phyloP scores from a whole-genome alignment of 2,888 invertebrate genomes.

The Dorcus parallelipipedus region DNA sequence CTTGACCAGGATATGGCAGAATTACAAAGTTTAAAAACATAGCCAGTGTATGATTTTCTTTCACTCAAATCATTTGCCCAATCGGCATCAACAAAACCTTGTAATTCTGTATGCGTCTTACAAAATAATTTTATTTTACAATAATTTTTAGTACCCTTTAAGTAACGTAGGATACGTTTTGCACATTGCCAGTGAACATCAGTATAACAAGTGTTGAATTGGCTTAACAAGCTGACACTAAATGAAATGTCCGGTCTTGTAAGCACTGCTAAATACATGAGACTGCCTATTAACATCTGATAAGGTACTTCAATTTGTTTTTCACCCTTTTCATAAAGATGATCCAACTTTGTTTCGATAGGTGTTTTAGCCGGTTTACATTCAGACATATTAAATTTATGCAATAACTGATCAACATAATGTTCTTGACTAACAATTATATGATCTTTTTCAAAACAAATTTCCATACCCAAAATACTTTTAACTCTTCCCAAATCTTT shows the following conservation, averaged over 20 bases:
- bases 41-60: conserved; percentile 44
- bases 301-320: too few relatives aligned
- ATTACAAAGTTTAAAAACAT: conserved; percentile 28
- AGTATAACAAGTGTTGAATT: conserved; percentile 23
- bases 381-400: too few relatives aligned
- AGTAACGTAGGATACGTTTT: conserved; percentile 21
- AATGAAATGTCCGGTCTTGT: conserved; percentile 29
- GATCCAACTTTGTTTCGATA: too few relatives aligned
- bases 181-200: conserved; percentile 21
- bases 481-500: too few relatives aligned
- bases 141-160: conserved; percentile 19
- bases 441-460: too few relatives aligned
- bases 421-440: too few relatives aligned
- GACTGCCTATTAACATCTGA: too few relatives aligned
- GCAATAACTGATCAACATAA: too few relatives aligned
- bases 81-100: conserved; percentile 22
- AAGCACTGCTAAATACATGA: conserved; percentile 27
- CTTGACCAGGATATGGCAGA: conserved; percentile 32
- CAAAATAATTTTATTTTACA: conserved; percentile 14
- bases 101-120: conserved; percentile 11
- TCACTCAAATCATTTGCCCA: conserved; percentile 20
- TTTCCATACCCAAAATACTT: too few relatives aligned
- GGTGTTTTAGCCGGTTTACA: too few relatives aligned
- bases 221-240: conserved; percentile 26
- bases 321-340: too few relatives aligned